phyloP scores from a whole-genome alignment of 1,140 invertebrate genomes.

The Kradibia gibbosae region DNA sequence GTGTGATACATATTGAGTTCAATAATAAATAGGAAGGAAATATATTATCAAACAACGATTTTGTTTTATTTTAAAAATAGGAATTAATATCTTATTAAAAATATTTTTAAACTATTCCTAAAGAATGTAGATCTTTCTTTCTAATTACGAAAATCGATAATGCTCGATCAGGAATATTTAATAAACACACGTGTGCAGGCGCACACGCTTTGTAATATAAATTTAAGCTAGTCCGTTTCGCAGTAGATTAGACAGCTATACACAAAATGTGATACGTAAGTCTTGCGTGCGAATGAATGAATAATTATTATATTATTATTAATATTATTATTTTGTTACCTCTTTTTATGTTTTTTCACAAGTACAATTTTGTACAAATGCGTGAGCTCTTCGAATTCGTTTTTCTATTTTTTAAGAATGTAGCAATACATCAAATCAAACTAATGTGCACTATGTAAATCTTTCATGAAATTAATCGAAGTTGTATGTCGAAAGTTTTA shows the following conservation, averaged over 20 bases:
- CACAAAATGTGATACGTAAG: slow-evolving; percentile 66
- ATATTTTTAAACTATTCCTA: not conserved
- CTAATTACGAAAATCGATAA: slow-evolving; percentile 1
- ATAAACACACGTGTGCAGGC: not conserved
- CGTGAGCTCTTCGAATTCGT: not conserved
- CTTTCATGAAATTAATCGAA: slow-evolving; percentile 9
- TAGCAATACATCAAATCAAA: not conserved
- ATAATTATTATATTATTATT: slow-evolving; percentile 44
- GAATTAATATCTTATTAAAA: too few relatives aligned
- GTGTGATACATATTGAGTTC: slow-evolving; percentile 45
- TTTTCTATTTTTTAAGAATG: slow-evolving; percentile 11
- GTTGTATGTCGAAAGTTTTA: too few relatives aligned
- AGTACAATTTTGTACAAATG: slow-evolving; percentile 31
- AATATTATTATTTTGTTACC: slow-evolving; percentile 47
- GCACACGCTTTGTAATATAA: slow-evolving; percentile 42
- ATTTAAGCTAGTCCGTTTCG: slow-evolving; percentile 65
- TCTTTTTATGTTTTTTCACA: slow-evolving; percentile 43
- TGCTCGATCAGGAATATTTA: slow-evolving; percentile 40
- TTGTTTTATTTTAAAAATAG: not conserved
- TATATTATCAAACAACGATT: not conserved
- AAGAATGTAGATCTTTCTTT: not conserved
- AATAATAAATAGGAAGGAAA: slow-evolving; percentile 40
- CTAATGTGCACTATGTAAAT: slow-evolving; percentile 3
- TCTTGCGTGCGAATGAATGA: slow-evolving; percentile 46
- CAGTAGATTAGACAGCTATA: slow-evolving; percentile 62